Evolutionary conservation across 2,888 invertebrate genomes (phyloP).

Genomic region (Pherbina coryleti): DNA sequence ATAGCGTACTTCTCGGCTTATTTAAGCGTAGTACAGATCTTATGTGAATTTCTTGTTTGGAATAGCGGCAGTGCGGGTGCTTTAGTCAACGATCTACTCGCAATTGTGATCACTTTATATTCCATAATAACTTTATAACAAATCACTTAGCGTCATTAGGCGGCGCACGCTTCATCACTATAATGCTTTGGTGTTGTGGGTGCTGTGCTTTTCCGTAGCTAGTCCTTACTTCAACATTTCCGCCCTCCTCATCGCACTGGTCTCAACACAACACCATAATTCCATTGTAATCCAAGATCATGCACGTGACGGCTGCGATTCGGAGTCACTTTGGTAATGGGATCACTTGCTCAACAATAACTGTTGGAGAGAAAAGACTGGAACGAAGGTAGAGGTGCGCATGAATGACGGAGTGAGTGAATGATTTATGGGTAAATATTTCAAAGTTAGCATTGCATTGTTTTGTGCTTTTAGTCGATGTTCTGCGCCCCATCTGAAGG

Average conservation of each 20-base stretch:
- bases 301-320: slow-evolving; percentile 50
- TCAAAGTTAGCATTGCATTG: slow-evolving; percentile 50
- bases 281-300: slow-evolving; percentile 50
- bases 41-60: not conserved
- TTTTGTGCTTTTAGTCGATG: slow-evolving; percentile 7
- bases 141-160: slow-evolving; percentile 52
- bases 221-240: not conserved
- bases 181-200: slow-evolving; percentile 41
- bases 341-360: slow-evolving; percentile 50
- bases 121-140: slow-evolving; percentile 52
- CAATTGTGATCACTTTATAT: slow-evolving; percentile 36
- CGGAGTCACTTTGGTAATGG: slow-evolving; percentile 49
- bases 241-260: not conserved
- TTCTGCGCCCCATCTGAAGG: slow-evolving; percentile 16
- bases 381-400: slow-evolving; percentile 10
- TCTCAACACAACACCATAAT: slow-evolving; percentile 24
- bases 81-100: not conserved
- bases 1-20: slow-evolving; percentile 37
- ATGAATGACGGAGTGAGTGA: slow-evolving; percentile 34
- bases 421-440: slow-evolving; percentile 52
- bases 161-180: slow-evolving; percentile 26
- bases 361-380: not conserved
- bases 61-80: not conserved
- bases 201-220: slow-evolving; percentile 39
- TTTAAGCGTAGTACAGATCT: not conserved